Percentiles rank a stretch among this genome's conserved stretches.
phyloP scores from a whole-genome alignment of 2,797 vertebrate species.

The Myotis vivesi region DNA sequence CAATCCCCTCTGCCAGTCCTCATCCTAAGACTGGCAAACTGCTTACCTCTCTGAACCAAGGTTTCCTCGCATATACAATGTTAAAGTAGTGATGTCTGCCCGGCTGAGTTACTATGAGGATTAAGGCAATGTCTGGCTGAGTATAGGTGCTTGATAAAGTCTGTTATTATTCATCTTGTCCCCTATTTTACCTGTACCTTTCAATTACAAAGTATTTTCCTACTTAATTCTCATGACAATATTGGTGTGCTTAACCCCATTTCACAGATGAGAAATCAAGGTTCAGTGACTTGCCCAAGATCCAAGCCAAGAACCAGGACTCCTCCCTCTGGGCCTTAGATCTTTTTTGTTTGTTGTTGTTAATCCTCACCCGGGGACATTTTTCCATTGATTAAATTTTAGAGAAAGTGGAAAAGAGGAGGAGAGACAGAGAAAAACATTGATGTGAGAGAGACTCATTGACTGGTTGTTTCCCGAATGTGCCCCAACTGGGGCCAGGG shows the following conservation, averaged over 20 bases:
- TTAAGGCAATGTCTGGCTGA: neutral
- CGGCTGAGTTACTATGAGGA: neutral
- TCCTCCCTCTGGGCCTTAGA: neutral
- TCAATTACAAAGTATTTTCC: neutral
- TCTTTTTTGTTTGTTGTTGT: no score
- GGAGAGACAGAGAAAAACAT: no score
- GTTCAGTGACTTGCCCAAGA: neutral
- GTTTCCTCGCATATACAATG: neutral
- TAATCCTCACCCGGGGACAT: no score
- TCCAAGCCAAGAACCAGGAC: neutral
- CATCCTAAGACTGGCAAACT: neutral
- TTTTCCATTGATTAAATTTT: no score
- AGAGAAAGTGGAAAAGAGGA: no score
- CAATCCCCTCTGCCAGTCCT: neutral
- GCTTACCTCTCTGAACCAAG: neutral
- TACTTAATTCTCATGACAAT: neutral
- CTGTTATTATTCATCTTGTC: neutral
- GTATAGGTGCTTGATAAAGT: neutral
- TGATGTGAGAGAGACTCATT: no score
- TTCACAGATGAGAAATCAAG: constrained; percentile 1
- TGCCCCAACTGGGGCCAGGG: no score
- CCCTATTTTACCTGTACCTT: neutral
- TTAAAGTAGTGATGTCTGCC: neutral
- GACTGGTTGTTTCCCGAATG: no score
- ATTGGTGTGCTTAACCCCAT: neutral